Percentiles rank a stretch among this genome's conserved stretches.
Evolutionary conservation across 2,113 vertebrate genomes (phyloP).

Genomic region (Sprattus sprattus): DNA sequence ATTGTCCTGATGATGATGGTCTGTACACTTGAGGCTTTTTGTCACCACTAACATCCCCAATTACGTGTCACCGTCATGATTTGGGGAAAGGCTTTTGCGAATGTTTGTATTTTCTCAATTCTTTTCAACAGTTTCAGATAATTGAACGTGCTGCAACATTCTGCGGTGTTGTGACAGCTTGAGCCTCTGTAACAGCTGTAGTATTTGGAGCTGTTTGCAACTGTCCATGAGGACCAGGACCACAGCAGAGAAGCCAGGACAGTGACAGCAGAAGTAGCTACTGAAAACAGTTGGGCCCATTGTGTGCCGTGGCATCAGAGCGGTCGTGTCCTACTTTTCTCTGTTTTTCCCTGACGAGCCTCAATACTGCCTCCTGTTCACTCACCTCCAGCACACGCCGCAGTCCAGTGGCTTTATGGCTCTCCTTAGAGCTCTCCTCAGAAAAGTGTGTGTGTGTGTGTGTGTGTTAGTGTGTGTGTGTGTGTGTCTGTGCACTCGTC

Average conservation of each 20-base stretch:
- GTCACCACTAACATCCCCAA: too few species aligned
- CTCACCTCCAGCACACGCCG: background rate
- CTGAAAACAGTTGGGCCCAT: background rate
- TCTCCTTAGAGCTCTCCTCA: slow-evolving; percentile 21
- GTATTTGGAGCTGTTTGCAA: background rate
- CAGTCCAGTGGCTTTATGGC: slow-evolving; percentile 4
- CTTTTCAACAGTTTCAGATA: background rate
- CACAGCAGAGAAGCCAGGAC: background rate
- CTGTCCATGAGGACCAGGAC: background rate
- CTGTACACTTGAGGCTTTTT: too few species aligned
- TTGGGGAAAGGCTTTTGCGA: too few species aligned
- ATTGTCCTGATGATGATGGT: too few species aligned
- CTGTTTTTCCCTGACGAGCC: background rate
- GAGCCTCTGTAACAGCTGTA: background rate
- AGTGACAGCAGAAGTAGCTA: background rate
- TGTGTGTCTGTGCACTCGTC: too few species aligned
- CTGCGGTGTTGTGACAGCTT: background rate
- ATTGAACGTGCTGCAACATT: background rate
- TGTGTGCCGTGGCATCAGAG: background rate
- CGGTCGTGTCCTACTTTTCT: background rate
- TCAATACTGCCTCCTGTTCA: background rate
- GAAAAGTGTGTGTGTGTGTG: slow-evolving; percentile 38
- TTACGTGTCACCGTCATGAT: too few species aligned
- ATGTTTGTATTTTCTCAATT: background rate
- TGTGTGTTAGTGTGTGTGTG: slow-evolving; percentile 43